These are phyloP conservation scores for Chrysomela aeneicollis DNA, from an alignment of 2,888 invertebrate genomes.

Conservation along the genomic window DNA sequence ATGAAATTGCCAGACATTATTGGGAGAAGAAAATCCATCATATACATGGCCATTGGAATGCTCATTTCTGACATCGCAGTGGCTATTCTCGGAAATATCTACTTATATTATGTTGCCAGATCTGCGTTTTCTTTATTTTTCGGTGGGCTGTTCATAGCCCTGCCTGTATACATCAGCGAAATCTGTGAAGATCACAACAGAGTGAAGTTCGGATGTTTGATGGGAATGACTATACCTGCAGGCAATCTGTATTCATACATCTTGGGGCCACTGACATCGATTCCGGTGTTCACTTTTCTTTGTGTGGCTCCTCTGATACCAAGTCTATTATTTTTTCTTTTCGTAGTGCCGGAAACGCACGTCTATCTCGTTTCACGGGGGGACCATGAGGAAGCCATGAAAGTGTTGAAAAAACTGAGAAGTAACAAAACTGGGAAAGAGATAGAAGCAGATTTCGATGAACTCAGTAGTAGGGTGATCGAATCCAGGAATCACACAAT, in stretches of 20 bases:
- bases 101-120: constrained; percentile 60
- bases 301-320: constrained; percentile 25
- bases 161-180: constrained; percentile 87
- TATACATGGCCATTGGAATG: constrained; percentile 71
- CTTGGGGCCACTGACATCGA: constrained; percentile 32
- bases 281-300: constrained; percentile 26
- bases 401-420: neutral
- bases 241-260: constrained; percentile 33
- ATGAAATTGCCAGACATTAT: constrained; percentile 24
- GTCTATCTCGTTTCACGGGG: constrained; percentile 19
- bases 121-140: neutral
- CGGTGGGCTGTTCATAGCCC: constrained; percentile 57
- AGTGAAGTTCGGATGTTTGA: constrained; percentile 70
- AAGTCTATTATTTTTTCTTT: constrained; percentile 19
- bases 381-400: neutral
- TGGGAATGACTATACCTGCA: constrained; percentile 22
- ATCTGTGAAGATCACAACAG: constrained; percentile 59
- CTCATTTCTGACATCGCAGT: constrained; percentile 59
- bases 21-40: constrained; percentile 72
- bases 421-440: neutral
- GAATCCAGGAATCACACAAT: constrained; percentile 63
- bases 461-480: constrained; percentile 63
- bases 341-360: constrained; percentile 35
- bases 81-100: constrained; percentile 28
- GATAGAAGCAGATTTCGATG: neutral